phyloP scores from a whole-genome alignment of 2,113 vertebrate species.

The Martes martes region DNA sequence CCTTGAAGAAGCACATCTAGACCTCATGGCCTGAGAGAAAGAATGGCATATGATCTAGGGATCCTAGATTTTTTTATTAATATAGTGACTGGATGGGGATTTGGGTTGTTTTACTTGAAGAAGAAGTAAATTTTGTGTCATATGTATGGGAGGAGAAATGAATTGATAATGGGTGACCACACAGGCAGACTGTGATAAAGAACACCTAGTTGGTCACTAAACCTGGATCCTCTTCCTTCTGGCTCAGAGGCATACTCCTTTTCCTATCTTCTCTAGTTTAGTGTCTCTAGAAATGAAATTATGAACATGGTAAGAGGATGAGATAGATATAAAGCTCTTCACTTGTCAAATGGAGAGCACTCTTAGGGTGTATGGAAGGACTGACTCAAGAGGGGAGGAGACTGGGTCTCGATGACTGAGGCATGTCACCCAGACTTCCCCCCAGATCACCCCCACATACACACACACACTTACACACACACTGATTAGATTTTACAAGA shows the following conservation, averaged over 20 bases:
- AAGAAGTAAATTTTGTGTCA: neutral
- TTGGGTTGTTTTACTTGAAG: neutral
- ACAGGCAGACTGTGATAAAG: neutral
- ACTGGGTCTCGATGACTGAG: neutral
- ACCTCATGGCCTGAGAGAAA: neutral
- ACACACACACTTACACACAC: no score
- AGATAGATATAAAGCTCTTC: neutral
- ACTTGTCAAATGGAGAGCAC: neutral
- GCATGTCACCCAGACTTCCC: no score
- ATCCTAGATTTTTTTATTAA: neutral
- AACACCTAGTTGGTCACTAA: neutral
- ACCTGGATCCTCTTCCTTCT: neutral
- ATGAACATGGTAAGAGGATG: neutral
- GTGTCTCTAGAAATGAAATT: neutral
- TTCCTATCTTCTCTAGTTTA: neutral
- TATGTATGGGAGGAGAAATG: neutral
- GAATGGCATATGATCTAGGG: neutral
- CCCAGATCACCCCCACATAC: fast-evolving
- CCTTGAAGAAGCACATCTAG: neutral
- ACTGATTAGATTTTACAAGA: neutral
- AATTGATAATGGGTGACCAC: neutral
- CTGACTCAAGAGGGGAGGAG: neutral
- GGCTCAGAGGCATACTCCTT: neutral
- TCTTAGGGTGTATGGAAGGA: neutral
- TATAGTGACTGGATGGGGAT: neutral